Evolutionary conservation across 2,888 invertebrate genomes (phyloP), one percentile per base, ranked within the genome.

Genomic region (Xestoiulus laeticollis): DNA sequence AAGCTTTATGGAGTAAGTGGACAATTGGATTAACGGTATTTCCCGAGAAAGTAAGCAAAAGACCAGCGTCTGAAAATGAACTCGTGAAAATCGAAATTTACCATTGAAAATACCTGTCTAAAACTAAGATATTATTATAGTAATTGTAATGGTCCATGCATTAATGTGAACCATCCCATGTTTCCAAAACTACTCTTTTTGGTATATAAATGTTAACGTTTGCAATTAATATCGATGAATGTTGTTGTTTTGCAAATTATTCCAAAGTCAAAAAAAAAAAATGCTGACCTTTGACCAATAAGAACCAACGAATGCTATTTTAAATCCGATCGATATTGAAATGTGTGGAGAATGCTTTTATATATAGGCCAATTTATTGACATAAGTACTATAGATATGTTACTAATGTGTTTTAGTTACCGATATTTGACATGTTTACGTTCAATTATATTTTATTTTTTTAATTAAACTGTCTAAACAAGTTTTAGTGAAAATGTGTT

Each of bases 401-500:
- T 68, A 68, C 22, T 10, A 22, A 22, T 68, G 59, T 68, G 59
- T 19, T 59, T n/a, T n/a, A 59, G 19, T 68, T 68, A 68, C 10
- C 59, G 1, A 68, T 68, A 68, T 68, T n/a, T 68, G n/a, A 68
- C 59, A 19, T 68, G 59, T 68, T 22, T 22, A 68, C 26, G 19
- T 68, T 68, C 59, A 68, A 68, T 68, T 68, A 68, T 68, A 68
- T 68, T 68, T 68, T 68, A 68, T 68, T 68, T 68, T 68, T 68
- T 68, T 68, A 68, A 68, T 68, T 68, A 68, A 68, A 68, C 59
- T 68, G 59, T 68, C 59, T 22, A 68, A 8, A 22, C 59, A 8
- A 22, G 59, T 68, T 68, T 68, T 22, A 68, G 59, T 6, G 59
- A 22, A 68, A 68, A 19, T 16, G n/a, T 59, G n/a, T 68, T n/a